phyloP scores from a whole-genome alignment of 2,797 vertebrate genomes.

The Xenops minutus region DNA sequence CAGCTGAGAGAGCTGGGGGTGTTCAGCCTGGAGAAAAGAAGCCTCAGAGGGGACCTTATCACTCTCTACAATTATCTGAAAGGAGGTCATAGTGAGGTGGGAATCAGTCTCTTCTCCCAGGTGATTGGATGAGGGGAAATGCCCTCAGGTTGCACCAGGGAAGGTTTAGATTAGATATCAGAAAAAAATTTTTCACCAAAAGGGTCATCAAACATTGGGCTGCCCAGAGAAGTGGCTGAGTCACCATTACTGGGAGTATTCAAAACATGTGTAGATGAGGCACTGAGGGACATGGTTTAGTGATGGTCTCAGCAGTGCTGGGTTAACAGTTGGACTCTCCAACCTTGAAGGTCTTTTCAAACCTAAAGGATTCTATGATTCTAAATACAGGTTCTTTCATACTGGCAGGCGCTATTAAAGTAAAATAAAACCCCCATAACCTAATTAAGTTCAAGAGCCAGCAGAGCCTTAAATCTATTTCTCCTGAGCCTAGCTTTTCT shows the following conservation, averaged over 20 bases:
- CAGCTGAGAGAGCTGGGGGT: background rate
- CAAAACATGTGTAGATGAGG: background rate
- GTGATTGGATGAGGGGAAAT: background rate
- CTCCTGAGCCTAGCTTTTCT: background rate
- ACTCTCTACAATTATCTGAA: background rate
- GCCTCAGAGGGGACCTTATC: background rate
- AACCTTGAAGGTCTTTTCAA: background rate
- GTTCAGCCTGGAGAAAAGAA: background rate
- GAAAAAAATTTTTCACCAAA: background rate
- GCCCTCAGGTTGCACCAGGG: background rate
- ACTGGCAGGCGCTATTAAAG: background rate
- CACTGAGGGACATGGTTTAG: background rate
- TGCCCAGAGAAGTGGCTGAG: background rate
- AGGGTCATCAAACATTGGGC: background rate
- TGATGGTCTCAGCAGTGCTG: background rate
- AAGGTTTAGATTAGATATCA: background rate
- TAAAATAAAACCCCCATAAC: background rate
- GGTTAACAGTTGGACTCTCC: background rate
- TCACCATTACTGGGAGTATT: background rate
- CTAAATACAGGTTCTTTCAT: background rate
- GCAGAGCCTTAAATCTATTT: background rate
- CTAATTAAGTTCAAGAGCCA: conserved; percentile 30
- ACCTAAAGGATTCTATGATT: background rate
- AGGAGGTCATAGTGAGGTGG: background rate
- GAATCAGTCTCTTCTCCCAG: background rate